phyloP scores from a whole-genome alignment of 2,888 invertebrate species.

The Agriotes lineatus region DNA sequence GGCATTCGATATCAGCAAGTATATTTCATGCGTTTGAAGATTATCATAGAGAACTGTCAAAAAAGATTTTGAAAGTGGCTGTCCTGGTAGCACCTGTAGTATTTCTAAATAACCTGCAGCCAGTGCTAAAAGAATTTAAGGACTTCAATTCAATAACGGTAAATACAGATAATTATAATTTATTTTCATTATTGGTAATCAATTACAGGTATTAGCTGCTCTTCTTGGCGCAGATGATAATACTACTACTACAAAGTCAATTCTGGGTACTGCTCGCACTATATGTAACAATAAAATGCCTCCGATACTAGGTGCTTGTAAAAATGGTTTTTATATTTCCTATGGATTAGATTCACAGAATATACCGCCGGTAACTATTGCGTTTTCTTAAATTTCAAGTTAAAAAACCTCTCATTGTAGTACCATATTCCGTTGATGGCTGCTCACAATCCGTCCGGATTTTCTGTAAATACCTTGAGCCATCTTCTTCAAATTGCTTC shows the following conservation, averaged over 20 bases:
- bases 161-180: too few relatives aligned
- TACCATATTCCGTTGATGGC: not conserved
- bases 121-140: not conserved
- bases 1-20: conserved; percentile 88
- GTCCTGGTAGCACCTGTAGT: conserved; percentile 70
- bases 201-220: not conserved
- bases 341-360: not conserved
- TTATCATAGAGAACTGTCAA: conserved; percentile 74
- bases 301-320: not conserved
- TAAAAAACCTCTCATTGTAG: not conserved
- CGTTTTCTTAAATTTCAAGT: not conserved
- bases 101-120: not conserved
- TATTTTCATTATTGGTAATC: too few relatives aligned
- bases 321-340: conserved; percentile 5
- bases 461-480: not conserved
- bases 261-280: not conserved
- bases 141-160: too few relatives aligned
- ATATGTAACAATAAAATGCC: not conserved
- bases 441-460: not conserved
- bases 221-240: not conserved
- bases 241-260: not conserved
- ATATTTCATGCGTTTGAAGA: conserved; percentile 76
- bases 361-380: not conserved
- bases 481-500: not conserved
- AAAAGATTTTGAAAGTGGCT: conserved; percentile 72